Conservation (phyloP, 2,113 vertebrate genomes). For the Tragelaphus scriptus region DNA sequence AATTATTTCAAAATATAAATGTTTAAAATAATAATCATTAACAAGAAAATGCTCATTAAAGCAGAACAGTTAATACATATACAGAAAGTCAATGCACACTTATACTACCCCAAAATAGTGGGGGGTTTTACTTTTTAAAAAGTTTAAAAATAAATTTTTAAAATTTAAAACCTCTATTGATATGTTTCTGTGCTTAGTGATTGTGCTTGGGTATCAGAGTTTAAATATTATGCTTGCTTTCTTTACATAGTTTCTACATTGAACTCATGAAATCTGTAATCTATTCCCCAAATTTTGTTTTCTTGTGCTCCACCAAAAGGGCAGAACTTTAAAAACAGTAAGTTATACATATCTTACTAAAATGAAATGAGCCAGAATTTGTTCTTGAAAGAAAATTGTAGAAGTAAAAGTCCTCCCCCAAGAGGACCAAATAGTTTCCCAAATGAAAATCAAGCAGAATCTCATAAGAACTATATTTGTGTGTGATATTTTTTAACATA, state of each 20-base stretch:
- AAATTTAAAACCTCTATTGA: not conserved
- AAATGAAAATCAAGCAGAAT: not conserved
- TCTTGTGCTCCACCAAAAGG: not conserved
- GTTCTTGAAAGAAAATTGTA: not conserved
- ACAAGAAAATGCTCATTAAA: not conserved
- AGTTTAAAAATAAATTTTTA: not conserved
- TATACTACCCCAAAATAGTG: not conserved
- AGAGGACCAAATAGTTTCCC: not conserved
- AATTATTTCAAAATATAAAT: not conserved
- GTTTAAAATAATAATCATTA: not conserved
- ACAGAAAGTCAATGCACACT: not conserved
- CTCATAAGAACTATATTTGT: not conserved
- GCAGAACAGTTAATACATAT: not conserved
- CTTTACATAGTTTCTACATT: not conserved
- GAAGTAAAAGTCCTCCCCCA: not conserved
- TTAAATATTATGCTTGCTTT: not conserved
- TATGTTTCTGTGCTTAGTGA: not conserved
- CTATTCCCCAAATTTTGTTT: not conserved
- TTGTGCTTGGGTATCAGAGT: not conserved
- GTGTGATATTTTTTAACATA: not conserved
- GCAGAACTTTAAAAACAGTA: not conserved
- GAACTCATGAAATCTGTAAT: not conserved
- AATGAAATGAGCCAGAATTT: constrained; percentile 3
- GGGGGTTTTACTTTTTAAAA: not conserved
- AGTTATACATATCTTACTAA: not conserved